Evolutionary conservation across 1,140 invertebrate genomes (phyloP), one percentile per base, ranked within the genome.

Genomic region (Subanguina moxae): DNA sequence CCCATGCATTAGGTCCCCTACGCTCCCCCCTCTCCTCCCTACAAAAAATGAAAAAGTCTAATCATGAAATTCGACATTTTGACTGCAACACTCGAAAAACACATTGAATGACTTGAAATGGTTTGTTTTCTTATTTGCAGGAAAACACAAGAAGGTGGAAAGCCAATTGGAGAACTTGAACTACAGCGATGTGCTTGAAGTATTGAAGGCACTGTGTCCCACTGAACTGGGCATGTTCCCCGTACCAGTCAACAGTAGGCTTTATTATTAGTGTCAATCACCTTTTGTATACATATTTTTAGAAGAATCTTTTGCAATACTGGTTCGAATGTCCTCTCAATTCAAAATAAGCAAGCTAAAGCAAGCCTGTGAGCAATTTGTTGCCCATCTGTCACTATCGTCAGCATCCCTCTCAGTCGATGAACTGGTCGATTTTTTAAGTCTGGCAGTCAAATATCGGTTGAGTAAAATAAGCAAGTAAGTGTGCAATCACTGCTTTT

Each of bases 161-260:
- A 57, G 67, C 21, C 65, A 69, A n/a, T 21, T 69, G 64, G 67
- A 69, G n/a, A 23, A 62, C 15, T 67, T 69, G 21, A 59, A 56
- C 48, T 72, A 71, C 42, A 64, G 72, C n/a, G 67, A 69, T 21
- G 67, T 69, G 21, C 46, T 69, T 13, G 30, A 72, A 32, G 67
- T 64, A 19, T 21, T 69, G 8, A 67, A 32, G n/a, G 67, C 68
- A n/a, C 19, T 27, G 1, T 69, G 69, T 71, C 67, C 67, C 17
- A 69, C 67, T 7, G 67, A 69, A n/a, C 38, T 59, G n/a, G 65
- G 65, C 19, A 27, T 69, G 27, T 71, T 69, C 52, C 64, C 67
- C 1, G 27, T n/a, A 8, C 67, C 67, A 13, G 67, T 69, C 11
- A 69, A 38, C 19, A 59, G 67, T 69, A 62, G 9, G 58, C 27